phyloP scores from a whole-genome alignment of 1,140 invertebrate species.

The Leptoteleia sp. region DNA sequence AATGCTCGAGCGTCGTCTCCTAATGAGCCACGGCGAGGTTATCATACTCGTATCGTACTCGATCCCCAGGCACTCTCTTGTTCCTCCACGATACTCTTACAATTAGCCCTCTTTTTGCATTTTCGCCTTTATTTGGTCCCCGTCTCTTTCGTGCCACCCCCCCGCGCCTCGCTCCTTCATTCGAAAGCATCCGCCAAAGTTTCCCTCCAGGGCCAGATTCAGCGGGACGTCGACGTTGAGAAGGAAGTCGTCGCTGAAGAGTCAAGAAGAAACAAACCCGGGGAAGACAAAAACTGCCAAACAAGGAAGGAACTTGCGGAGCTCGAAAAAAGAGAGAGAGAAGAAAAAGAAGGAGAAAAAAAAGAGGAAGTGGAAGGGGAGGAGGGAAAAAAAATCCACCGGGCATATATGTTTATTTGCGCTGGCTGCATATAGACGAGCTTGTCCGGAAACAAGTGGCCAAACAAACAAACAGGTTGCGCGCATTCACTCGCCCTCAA shows the following conservation, averaged over 20 bases:
- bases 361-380: too few species aligned
- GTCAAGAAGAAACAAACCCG: constrained; percentile 25
- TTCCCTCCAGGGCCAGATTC: constrained; percentile 44
- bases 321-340: too few species aligned
- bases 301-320: constrained; percentile 14
- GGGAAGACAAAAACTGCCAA: constrained; percentile 30
- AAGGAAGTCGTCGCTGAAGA: constrained; percentile 40
- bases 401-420: constrained; percentile 49
- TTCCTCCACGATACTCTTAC: constrained; percentile 53
- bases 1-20: constrained; percentile 47
- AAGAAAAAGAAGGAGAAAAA: too few species aligned
- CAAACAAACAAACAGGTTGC: constrained; percentile 76
- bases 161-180: constrained; percentile 20
- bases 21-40: constrained; percentile 56
- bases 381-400: constrained; percentile 6
- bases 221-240: constrained; percentile 27
- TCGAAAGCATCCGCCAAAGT: constrained; percentile 47
- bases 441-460: constrained; percentile 69
- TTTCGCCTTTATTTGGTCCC: constrained; percentile 62
- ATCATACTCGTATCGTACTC: constrained; percentile 42
- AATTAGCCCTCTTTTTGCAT: constrained; percentile 64
- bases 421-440: constrained; percentile 75
- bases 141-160: constrained; percentile 21
- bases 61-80: constrained; percentile 55
- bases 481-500: constrained; percentile 73